Percentiles rank a stretch among this genome's conserved stretches.
These are phyloP conservation scores for Idris sp. DNA, from an alignment of 1,140 invertebrate genomes.

Conservation along the genomic window DNA sequence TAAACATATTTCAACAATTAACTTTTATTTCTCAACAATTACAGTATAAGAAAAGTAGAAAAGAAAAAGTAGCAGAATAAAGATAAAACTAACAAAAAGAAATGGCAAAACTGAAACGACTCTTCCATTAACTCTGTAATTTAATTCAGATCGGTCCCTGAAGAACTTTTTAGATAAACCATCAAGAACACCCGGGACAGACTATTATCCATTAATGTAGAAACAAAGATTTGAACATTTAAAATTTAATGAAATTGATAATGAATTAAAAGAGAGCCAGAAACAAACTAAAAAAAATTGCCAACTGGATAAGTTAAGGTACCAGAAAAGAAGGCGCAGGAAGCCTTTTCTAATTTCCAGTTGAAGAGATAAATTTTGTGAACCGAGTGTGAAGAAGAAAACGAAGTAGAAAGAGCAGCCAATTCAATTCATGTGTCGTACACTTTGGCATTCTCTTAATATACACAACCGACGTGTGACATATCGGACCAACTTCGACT, in stretches of 20 bases:
- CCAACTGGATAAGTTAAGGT: conserved; percentile 46
- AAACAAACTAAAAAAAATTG: no score
- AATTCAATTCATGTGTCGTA: conserved; percentile 73
- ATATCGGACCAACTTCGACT: conserved; percentile 26
- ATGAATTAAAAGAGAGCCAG: conserved; percentile 26
- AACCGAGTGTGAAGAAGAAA: conserved; percentile 36
- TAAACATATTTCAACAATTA: no score
- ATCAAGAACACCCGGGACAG: conserved; percentile 1
- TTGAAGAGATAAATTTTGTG: conserved; percentile 71
- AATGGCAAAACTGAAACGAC: background rate
- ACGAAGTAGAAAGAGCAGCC: conserved; percentile 62
- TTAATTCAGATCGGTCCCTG: conserved; percentile 16
- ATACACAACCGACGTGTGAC: conserved; percentile 46
- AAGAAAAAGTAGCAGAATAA: no score
- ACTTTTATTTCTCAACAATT: no score
- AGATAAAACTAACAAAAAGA: no score
- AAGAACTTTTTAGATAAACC: conserved; percentile 3
- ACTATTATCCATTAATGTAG: conserved; percentile 6
- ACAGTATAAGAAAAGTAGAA: no score
- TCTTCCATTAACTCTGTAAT: conserved; percentile 17
- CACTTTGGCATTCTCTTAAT: conserved; percentile 72
- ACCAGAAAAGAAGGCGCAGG: conserved; percentile 30
- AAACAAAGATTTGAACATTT: conserved; percentile 18
- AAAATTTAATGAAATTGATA: conserved; percentile 33
- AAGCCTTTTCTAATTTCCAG: conserved; percentile 73